Conservation (phyloP, 2,888 invertebrate species). For the Synanthedon formicaeformis region DNA sequence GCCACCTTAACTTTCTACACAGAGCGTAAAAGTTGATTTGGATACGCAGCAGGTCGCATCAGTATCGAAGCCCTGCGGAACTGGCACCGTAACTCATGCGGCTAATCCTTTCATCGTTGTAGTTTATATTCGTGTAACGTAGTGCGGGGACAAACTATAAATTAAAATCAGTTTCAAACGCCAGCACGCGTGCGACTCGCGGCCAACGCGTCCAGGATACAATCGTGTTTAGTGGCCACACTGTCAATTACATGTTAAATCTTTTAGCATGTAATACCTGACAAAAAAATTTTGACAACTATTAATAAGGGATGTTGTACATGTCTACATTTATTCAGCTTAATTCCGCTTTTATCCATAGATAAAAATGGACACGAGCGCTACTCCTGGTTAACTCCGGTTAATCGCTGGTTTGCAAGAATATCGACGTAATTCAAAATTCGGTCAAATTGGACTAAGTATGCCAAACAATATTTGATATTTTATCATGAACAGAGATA, state of each 20-base stretch:
- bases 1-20: too few species aligned
- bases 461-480: too few species aligned
- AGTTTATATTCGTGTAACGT: conserved; percentile 1
- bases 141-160: conserved; percentile 43
- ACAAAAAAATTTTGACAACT: background rate
- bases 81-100: background rate
- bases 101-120: conserved; percentile 2
- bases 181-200: background rate
- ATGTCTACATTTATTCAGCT: background rate
- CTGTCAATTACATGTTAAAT: too few species aligned
- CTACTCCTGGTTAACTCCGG: background rate
- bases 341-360: background rate
- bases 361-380: background rate
- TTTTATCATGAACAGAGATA: too few species aligned
- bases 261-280: too few species aligned
- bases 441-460: too few species aligned
- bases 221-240: too few species aligned
- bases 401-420: too few species aligned
- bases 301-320: background rate
- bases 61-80: background rate
- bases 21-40: too few species aligned
- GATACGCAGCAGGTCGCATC: background rate
- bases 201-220: background rate
- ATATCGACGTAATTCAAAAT: too few species aligned
- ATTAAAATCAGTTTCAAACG: conserved; percentile 47